Conservation (phyloP, 53 echinoderm and acorn worm species). For the Stichopus horrens region DNA sequence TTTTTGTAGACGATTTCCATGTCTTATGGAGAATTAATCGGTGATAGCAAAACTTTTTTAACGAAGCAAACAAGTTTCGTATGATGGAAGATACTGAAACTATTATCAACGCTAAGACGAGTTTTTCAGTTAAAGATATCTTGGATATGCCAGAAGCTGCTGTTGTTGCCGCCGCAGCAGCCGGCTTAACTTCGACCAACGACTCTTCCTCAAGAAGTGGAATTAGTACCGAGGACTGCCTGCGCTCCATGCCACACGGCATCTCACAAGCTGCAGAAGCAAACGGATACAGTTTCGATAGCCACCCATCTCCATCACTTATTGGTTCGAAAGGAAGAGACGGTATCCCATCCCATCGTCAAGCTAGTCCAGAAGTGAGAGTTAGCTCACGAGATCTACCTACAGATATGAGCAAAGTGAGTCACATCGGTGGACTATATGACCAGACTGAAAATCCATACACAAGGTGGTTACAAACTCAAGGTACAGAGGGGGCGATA, state of each 20-base stretch:
- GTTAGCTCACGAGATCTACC: conserved; percentile 45
- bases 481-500: conserved; percentile 73
- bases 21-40: background rate
- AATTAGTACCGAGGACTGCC: conserved; percentile 14
- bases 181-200: conserved; percentile 47
- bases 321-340: background rate
- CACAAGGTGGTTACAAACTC: conserved; percentile 95
- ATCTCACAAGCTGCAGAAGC: conserved; percentile 17
- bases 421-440: conserved; percentile 59
- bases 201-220: background rate
- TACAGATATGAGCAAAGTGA: conserved; percentile 59
- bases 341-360: background rate
- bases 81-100: conserved; percentile 92
- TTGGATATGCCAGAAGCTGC: conserved; percentile 91
- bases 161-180: conserved; percentile 80
- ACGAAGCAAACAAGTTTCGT: conserved; percentile 24
- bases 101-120: conserved; percentile 91
- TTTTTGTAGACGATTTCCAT: background rate
- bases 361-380: conserved; percentile 19
- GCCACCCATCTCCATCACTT: conserved; percentile 32
- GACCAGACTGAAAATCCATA: conserved; percentile 97
- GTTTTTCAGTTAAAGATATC: conserved; percentile 97
- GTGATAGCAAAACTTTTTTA: background rate
- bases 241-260: conserved; percentile 40
- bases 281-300: conserved; percentile 43